Evolutionary conservation across 2,888 invertebrate species (phyloP).

Genomic region (Hartigia nigra): DNA sequence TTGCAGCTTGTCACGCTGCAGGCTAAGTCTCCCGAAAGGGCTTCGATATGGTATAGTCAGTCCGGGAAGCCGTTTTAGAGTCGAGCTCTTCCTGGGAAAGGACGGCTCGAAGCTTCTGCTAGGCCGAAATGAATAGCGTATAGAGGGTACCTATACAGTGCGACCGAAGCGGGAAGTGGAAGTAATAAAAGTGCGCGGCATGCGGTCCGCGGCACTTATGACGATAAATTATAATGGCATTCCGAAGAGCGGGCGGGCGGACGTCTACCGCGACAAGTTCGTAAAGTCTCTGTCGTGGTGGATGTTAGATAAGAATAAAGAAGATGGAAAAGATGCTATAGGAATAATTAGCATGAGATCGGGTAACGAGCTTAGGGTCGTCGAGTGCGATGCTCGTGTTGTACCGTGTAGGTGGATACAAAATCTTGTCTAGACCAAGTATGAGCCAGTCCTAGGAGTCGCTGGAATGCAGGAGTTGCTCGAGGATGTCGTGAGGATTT

Average conservation of each 20-base stretch:
- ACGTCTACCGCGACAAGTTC: background rate
- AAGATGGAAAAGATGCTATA: background rate
- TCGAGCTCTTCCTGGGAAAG: background rate
- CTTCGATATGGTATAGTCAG: constrained; percentile 1
- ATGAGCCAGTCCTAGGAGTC: constrained; percentile 1
- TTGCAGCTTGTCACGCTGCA: constrained; percentile 31
- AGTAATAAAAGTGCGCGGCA: background rate
- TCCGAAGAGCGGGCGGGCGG: background rate
- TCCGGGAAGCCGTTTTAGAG: background rate
- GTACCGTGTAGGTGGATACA: constrained; percentile 1
- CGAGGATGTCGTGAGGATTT: background rate
- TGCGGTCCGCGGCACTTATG: background rate
- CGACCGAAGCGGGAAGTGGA: background rate
- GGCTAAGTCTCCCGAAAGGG: constrained; percentile 15
- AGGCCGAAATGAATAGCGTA: background rate
- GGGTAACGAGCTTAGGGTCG: background rate
- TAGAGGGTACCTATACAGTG: background rate
- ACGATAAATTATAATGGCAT: background rate
- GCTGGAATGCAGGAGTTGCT: constrained; percentile 4
- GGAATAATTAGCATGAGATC: constrained; percentile 9
- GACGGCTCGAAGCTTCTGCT: background rate
- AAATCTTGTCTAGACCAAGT: constrained; percentile 7
- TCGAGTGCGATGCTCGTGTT: background rate
- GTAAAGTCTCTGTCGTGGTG: background rate
- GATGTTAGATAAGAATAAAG: background rate